These are phyloP conservation scores for Eurytoma adleriae DNA, from an alignment of 2,888 invertebrate genomes.

Conservation along the genomic window DNA sequence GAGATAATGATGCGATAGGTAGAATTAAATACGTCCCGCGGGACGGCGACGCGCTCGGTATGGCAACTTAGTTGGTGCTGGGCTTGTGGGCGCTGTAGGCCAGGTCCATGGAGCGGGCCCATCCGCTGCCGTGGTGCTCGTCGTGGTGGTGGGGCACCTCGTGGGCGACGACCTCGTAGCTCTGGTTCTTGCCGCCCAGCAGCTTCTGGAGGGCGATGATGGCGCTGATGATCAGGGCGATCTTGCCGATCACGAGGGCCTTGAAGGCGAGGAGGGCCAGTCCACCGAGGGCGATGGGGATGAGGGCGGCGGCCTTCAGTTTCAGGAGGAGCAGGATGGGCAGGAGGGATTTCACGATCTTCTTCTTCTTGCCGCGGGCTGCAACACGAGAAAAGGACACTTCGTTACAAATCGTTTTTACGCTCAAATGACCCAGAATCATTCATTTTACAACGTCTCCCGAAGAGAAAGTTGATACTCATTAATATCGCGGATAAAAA, in stretches of 20 bases:
- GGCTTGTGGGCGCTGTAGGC: slow-evolving; percentile 84
- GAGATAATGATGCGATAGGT: slow-evolving; percentile 24
- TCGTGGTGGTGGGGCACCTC: slow-evolving; percentile 70
- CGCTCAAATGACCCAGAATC: no score
- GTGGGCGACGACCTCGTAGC: slow-evolving; percentile 82
- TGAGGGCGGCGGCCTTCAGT: slow-evolving; percentile 87
- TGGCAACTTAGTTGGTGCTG: slow-evolving; percentile 35
- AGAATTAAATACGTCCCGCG: slow-evolving; percentile 15
- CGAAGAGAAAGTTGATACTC: not conserved
- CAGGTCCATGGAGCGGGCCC: slow-evolving; percentile 82
- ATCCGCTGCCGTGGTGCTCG: slow-evolving; percentile 81
- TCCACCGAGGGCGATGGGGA: slow-evolving; percentile 86
- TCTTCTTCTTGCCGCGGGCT: slow-evolving; percentile 86
- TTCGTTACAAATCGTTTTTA: no score
- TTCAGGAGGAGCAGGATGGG: slow-evolving; percentile 87
- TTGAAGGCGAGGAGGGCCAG: slow-evolving; percentile 90
- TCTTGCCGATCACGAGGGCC: slow-evolving; percentile 89
- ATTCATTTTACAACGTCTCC: not conserved
- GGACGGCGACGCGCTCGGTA: not conserved
- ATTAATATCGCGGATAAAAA: no score
- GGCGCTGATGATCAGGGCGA: slow-evolving; percentile 86
- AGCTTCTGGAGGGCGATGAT: slow-evolving; percentile 89
- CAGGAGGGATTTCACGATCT: slow-evolving; percentile 86
- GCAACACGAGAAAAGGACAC: slow-evolving; percentile 22
- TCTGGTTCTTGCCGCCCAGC: slow-evolving; percentile 83